These are phyloP conservation scores for Dione juno DNA, from an alignment of 2,888 invertebrate genomes.

Conservation along the genomic window DNA sequence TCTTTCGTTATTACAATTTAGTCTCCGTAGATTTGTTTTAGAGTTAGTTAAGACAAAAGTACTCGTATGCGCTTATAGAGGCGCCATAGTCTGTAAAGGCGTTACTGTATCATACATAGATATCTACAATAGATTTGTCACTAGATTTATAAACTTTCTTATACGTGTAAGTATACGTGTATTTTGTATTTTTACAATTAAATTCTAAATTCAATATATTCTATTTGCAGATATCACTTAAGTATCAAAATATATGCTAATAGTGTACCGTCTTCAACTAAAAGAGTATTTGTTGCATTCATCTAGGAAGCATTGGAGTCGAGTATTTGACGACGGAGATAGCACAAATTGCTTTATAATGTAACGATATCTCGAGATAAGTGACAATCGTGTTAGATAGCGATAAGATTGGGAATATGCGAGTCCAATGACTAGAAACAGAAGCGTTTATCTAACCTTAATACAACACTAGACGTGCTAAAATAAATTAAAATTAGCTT, in stretches of 20 bases:
- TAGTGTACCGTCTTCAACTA: background rate
- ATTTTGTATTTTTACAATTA: too few species aligned
- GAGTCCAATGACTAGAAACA: background rate
- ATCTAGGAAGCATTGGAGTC: conserved; percentile 26
- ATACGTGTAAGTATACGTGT: too few species aligned
- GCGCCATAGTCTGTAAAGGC: too few species aligned
- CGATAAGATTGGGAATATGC: conserved; percentile 21
- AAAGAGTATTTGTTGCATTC: conserved; percentile 17
- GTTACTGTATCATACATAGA: too few species aligned
- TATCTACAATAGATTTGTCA: too few species aligned
- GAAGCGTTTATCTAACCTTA: conserved; percentile 3
- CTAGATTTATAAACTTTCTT: too few species aligned
- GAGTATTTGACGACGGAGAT: conserved; percentile 28
- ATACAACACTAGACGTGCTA: background rate
- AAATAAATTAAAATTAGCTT: background rate
- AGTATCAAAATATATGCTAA: background rate
- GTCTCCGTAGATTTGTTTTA: background rate
- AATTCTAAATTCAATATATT: background rate
- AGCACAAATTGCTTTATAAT: conserved; percentile 43
- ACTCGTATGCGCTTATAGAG: too few species aligned
- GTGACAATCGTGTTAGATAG: conserved; percentile 22
- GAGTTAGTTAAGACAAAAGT: background rate
- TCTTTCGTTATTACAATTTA: conserved; percentile 1
- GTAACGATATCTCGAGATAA: conserved; percentile 39
- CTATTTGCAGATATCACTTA: background rate